phyloP scores from a whole-genome alignment of 2,888 invertebrate genomes.

The Drosophila yooni region DNA sequence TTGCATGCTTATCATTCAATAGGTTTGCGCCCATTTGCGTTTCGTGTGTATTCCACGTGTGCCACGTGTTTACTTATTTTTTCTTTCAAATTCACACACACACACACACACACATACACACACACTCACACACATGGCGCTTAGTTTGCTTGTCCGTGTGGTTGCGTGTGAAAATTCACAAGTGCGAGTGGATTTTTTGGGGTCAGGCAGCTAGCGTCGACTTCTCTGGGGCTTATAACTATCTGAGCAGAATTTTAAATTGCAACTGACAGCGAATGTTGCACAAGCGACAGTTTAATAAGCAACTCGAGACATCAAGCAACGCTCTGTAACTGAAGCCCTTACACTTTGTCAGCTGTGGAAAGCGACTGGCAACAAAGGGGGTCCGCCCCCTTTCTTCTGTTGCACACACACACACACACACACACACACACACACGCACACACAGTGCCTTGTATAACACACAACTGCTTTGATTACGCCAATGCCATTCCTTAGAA shows the following conservation, averaged over 20 bases:
- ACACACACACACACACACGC: no score
- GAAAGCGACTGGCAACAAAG: background rate
- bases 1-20: slow-evolving; percentile 63
- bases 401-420: background rate
- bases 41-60: slow-evolving; percentile 38
- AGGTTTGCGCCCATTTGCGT: slow-evolving; percentile 45
- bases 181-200: slow-evolving; percentile 51
- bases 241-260: slow-evolving; percentile 35
- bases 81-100: slow-evolving; percentile 30
- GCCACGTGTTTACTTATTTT: slow-evolving; percentile 55
- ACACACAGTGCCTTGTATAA: background rate
- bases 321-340: slow-evolving; percentile 23
- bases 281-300: slow-evolving; percentile 46
- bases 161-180: slow-evolving; percentile 67
- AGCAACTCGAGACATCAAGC: slow-evolving; percentile 37
- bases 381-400: background rate
- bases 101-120: background rate
- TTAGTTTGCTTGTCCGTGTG: slow-evolving; percentile 14
- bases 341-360: background rate
- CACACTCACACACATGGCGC: background rate
- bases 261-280: slow-evolving; percentile 34
- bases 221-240: slow-evolving; percentile 18
- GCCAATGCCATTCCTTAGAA: background rate
- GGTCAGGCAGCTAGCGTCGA: slow-evolving; percentile 3
- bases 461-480: background rate